Evolutionary conservation across 2,888 invertebrate genomes (phyloP), one percentile per base, ranked within the genome.

Genomic region (Nymphalis polychloros): DNA sequence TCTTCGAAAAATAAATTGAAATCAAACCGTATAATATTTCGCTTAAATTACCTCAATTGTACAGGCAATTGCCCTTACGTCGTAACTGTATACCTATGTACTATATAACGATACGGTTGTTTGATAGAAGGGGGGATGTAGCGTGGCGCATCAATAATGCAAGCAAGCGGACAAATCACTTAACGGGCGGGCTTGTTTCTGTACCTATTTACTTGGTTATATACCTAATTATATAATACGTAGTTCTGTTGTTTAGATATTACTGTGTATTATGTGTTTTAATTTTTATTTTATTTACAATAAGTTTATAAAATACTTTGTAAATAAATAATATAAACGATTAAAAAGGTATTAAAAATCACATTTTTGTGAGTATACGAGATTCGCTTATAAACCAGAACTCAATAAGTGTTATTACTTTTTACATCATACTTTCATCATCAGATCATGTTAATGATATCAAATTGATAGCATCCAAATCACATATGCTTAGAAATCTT

Each of bases 101-200:
- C 8, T 10, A 52, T 59, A 46, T 62, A 69, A 61, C 53, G 31
- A 8, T 47, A 60, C 61, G 17, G 59, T 59, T 59, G 59, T 49
- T 67, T 62, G 68, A 67, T 73, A 67, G 73, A 68, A 71, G 47
- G 63, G 70, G 70, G 72, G 66, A 63, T 59, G 66, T 67, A 70
- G 52, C 64, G 23, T 16, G 50, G 68, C 71, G 77, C 87, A 89
- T 89, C 79, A 88, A 89, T 88, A 85, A 89, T 89, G 84, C 87
- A 89, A 35, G 81, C 76, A 79, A 86, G 83, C 89, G 87, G 86
- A 86, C 88, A 86, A 85, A 86, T 83, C 89, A 88, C 88, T 88
- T 86, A 87, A 82, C 81, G 83, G 77, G 72, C 73, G 74, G 46
- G 64, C 61, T 63, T 72, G 65, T 72, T 67, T 72, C 41, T 41